Base-by-base conservation (phyloP, 37 sponge, comb jelly and placozoan species). In the Amphimedon queenslandica region DNA sequence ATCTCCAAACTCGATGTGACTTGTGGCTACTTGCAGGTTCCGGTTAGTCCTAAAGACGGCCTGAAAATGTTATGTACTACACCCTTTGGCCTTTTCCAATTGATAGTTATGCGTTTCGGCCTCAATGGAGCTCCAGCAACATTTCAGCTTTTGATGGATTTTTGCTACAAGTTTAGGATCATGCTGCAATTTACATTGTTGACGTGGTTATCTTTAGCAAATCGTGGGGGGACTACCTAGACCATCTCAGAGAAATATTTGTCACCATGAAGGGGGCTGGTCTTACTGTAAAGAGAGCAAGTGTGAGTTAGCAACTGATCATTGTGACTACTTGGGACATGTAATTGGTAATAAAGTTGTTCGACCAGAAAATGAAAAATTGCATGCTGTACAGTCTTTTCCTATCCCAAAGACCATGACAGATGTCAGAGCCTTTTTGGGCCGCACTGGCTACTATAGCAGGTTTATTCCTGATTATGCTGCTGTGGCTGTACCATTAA, bases 281-380 rank as follows among this genome's bases (percentile, higher is more conserved):
- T 29, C 42, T 85, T 41, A 85, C 76, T 8, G 71, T 42, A 3
- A 85, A 85, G 63, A 56, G 38, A 31, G 55, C n/a, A 80, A 85
- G 55, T 85, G 80, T 41, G 55, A 69, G 70, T 79, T 79, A 42
- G 86, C 42, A 20, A 68, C 58, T 57, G 23, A 25, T 3, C 28
- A 57, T 25, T 68, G 75, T 33, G 28, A 25, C 8, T 85, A 85
- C 53, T 53, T 85, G 55, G 86, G 86, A 16, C 86, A 85, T 69
- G 63, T 75, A 3, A 66, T 85, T 20, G 86, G 86, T 29, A 64
- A 42, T 57, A 80, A 63, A 25, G 27, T 5, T 32, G 73, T 78
- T 29, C 8, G 35, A 23, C 80, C 75, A 31, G 76, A 85, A 21
- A 30, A 6, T 27, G 31, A 13, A 13, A 78, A 78, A 64, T 36